Conservation (phyloP, 1,140 invertebrate genomes). For the Pectinophora gossypiella region DNA sequence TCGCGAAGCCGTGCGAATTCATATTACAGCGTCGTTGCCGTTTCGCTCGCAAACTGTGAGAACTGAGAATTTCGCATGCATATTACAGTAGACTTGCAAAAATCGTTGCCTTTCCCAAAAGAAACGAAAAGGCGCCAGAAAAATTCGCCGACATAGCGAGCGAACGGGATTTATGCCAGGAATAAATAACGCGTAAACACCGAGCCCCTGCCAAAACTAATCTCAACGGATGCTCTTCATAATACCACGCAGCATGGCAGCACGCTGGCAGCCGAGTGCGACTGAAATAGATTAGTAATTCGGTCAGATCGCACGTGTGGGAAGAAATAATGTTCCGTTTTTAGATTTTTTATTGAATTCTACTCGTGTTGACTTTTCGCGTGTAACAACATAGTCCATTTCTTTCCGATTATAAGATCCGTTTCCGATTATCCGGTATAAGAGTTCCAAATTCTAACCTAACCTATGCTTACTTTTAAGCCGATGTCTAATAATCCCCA, state of each 20-base stretch:
- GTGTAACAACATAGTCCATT: too few relatives aligned
- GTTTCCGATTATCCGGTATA: too few relatives aligned
- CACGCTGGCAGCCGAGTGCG: not conserved
- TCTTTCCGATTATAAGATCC: too few relatives aligned
- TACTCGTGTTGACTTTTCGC: not conserved
- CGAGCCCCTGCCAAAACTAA: constrained; percentile 12
- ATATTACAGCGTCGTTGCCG: not conserved
- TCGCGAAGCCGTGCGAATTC: constrained; percentile 24
- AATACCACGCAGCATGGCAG: too few relatives aligned
- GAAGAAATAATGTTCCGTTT: not conserved
- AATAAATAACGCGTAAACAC: constrained; percentile 9
- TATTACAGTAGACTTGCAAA: too few relatives aligned
- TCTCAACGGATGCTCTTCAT: not conserved
- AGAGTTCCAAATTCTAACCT: too few relatives aligned
- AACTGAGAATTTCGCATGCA: too few relatives aligned
- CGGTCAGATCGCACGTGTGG: constrained; percentile 5
- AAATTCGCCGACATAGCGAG: not conserved
- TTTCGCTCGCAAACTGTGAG: not conserved
- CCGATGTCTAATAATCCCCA: not conserved
- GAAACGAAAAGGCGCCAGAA: not conserved
- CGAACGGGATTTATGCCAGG: constrained; percentile 7
- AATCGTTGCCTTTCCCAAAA: not conserved
- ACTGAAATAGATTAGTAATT: constrained; percentile 11
- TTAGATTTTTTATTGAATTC: not conserved
- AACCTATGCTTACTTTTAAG: not conserved